phyloP scores from a whole-genome alignment of 2,797 vertebrate species.

The Poecile montanus region DNA sequence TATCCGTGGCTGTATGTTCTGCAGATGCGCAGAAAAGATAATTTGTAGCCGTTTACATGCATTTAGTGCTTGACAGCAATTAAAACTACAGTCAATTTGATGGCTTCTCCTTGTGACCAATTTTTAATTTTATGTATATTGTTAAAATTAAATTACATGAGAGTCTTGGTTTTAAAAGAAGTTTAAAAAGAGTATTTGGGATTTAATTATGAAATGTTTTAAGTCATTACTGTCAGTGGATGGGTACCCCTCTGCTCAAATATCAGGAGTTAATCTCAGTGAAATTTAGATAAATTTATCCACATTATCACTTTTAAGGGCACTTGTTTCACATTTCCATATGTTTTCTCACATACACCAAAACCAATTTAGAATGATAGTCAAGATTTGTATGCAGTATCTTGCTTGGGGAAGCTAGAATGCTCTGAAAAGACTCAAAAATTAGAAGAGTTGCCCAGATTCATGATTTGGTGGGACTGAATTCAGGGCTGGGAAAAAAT shows the following conservation, averaged over 20 bases:
- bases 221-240: background rate
- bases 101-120: background rate
- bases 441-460: background rate
- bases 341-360: background rate
- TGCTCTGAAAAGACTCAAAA: background rate
- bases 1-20: accelerated
- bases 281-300: background rate
- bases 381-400: background rate
- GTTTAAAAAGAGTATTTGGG: background rate
- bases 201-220: background rate
- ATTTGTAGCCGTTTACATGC: background rate
- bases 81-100: background rate
- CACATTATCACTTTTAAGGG: background rate
- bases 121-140: background rate
- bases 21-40: background rate
- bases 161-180: background rate
- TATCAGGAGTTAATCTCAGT: background rate
- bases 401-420: background rate
- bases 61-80: background rate
- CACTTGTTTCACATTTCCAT: background rate
- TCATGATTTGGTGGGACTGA: background rate
- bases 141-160: background rate
- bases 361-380: background rate
- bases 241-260: background rate
- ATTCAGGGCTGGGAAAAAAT: background rate